Evolutionary conservation across 2,113 vertebrate genomes (phyloP), one percentile per base, ranked within the genome.

Genomic region (Cichladusa arquata): DNA sequence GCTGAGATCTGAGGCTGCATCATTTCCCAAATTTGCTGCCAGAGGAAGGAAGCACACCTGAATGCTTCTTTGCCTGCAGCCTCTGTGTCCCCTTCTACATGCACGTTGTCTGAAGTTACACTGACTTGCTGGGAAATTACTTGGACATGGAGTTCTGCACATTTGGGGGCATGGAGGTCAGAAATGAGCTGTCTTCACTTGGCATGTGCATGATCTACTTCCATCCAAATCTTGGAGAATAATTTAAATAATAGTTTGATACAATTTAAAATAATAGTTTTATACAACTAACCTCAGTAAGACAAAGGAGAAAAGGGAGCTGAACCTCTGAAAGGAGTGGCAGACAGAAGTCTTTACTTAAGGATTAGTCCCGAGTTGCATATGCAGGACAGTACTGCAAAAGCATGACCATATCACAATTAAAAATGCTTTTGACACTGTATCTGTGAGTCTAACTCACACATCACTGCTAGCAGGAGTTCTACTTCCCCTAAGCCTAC

Each of bases 81-180:
- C 14, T 40, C 1, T 9, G 3, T 31, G 18, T 36, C 8, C 7
- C n/a, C 16, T 53, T 61, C 19, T 11, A 14, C 0, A 1, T 14
- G 33, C n/a, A 0, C 8, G 6, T 38, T 83, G 22, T 50, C 58
- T 64, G 53, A 76, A 72, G 5, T 91, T 61, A 23, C 31, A 17
- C 19, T 80, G 48, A 4, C 11, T 81, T 89, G 33, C 22, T 70
- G 29, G 22, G 33, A 14, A 53, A 54, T 58, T 81, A 33, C 31
- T 70, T 76, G 40, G 65, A 18, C 9, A 2, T 22, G 29, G 47
- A 74, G 2, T 13, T 65, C 4, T 6, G 8, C 19, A n/a, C 6
- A 12, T 56, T 19, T 71, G 40, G 26, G 11, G 8, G 8, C 3
- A 3, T 14, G 22, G 18, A 76, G 9, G 11, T 45, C 64, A 79